These are phyloP conservation scores for Tyrannus savana DNA, from an alignment of 2,113 vertebrate genomes.

Conservation along the genomic window DNA sequence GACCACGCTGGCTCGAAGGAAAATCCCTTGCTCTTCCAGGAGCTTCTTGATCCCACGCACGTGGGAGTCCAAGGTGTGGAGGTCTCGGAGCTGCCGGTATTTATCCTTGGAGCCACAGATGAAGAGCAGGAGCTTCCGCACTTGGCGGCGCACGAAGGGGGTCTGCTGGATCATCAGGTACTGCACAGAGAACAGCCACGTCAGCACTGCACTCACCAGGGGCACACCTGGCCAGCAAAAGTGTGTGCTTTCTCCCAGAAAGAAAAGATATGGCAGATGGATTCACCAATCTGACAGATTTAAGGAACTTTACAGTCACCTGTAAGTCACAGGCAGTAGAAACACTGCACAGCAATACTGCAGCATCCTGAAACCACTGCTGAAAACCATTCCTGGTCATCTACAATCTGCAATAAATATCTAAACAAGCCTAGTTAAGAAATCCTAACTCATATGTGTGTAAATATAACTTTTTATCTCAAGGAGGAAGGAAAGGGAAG, in stretches of 20 bases:
- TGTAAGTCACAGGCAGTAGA: neutral
- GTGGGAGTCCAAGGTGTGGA: constrained; percentile 95
- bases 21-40: constrained; percentile 96
- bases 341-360: neutral
- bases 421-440: neutral
- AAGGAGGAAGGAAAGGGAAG: neutral
- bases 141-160: constrained; percentile 94
- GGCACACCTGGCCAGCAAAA: neutral
- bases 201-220: neutral
- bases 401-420: neutral
- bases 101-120: constrained; percentile 99
- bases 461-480: neutral
- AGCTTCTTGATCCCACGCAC: constrained; percentile 94
- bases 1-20: constrained; percentile 90
- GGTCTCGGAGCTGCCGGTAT: constrained; percentile 94
- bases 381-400: neutral
- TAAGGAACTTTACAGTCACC: neutral
- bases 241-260: neutral
- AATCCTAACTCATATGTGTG: neutral
- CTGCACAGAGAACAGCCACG: constrained; percentile 59
- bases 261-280: neutral
- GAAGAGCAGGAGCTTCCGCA: constrained; percentile 95
- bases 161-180: constrained; percentile 99
- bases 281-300: neutral
- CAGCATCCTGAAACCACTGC: neutral